Evolutionary conservation across 2,797 vertebrate species (phyloP).

Genomic region (Sebastes jordani): DNA sequence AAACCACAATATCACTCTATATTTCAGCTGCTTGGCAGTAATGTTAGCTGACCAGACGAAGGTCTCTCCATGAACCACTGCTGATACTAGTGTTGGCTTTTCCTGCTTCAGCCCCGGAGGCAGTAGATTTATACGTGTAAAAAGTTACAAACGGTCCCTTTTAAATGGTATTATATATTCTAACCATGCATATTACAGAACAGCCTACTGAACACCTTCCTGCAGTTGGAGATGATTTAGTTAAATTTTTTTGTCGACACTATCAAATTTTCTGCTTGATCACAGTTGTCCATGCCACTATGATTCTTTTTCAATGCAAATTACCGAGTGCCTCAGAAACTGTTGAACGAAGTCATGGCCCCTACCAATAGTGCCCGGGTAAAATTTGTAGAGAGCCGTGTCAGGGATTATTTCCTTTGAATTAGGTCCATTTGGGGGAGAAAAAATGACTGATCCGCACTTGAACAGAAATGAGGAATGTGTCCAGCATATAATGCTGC

Average conservation of each 20-base stretch:
- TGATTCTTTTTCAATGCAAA: conserved; percentile 36
- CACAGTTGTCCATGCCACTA: neutral
- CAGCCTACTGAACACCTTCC: neutral
- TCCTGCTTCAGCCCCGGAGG: too few species aligned
- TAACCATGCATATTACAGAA: neutral
- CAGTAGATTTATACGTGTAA: too few species aligned
- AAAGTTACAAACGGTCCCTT: too few species aligned
- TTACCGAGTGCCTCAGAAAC: conserved; percentile 28
- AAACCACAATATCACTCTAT: too few species aligned
- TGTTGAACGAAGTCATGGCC: conserved; percentile 21
- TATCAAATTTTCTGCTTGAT: conserved; percentile 17
- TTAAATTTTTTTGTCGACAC: neutral
- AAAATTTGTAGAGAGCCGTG: conserved; percentile 50
- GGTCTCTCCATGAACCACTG: too few species aligned
- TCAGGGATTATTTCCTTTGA: conserved; percentile 50
- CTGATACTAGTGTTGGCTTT: too few species aligned
- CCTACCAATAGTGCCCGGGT: conserved; percentile 29
- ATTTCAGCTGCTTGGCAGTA: too few species aligned
- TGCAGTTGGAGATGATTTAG: neutral
- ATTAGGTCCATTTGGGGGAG: conserved; percentile 25
- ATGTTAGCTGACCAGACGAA: too few species aligned
- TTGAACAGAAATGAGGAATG: conserved; percentile 23
- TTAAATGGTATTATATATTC: neutral
- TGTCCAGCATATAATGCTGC: conserved; percentile 9
- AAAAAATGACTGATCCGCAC: conserved; percentile 13